Base-by-base conservation (phyloP, 2,888 invertebrate species). In the Dolichomitus sp. region DNA sequence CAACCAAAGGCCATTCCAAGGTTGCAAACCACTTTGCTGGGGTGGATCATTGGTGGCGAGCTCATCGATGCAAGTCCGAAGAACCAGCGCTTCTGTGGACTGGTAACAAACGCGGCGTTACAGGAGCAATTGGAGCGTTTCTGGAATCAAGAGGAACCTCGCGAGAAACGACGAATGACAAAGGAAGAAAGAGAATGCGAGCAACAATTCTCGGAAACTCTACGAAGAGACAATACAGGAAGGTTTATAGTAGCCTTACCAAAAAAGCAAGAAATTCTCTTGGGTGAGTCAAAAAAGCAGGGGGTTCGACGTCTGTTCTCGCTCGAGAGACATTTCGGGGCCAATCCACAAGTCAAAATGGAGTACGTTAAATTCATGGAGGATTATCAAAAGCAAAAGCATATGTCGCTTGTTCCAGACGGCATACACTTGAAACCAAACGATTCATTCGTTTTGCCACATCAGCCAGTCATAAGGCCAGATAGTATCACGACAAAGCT, bases 341-440 rank as follows among this genome's bases (percentile, higher is more conserved):
- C 40, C n/a, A n/a, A n/a, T n/a, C n/a, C n/a, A n/a, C 12, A 42
- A 42, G 42, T 86, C 12, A 72, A 77, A 42, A 14, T 33, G 30
- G 75, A 82, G 14, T 88, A 88, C 70, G 19, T 48, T 1, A 33
- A 73, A 6, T 87, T 88, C 69, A 77, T 89, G 68, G 52, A 84
- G 11, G 86, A 89, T 11, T 89, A 88, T 66, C 48, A 85, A 59
- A 4, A 61, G 14, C 27, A 74, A 6, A 80, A 78, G 1, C 86
- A 89, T 63, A 86, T 90, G 87, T 81, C 87, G 12, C n/a, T 66
- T n/a, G 75, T 70, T 14, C 40, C 52, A 45, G 75, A 19, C 33
- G 52, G 1, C 5, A 45, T 14, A 14, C 65, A 45, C 23, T 9
- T 27, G 42, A 42, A 1, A 75, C 70, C 14, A 37, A 2, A 37